Conservation (phyloP, 2,888 invertebrate genomes). For the Hedya salicella region DNA sequence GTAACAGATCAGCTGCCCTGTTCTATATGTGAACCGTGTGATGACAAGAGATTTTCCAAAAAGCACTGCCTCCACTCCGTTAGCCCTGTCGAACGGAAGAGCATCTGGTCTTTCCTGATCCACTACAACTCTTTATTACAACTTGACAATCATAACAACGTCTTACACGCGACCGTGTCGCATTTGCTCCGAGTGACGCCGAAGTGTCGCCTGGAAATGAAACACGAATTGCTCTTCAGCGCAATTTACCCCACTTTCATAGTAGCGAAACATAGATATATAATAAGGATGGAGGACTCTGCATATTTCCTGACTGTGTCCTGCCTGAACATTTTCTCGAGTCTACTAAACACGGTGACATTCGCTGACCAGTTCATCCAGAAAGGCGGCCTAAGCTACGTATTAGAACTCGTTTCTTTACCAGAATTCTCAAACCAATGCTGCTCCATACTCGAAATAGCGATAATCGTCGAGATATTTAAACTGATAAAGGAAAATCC, state of each 20-base stretch:
- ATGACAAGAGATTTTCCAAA: slow-evolving; percentile 59
- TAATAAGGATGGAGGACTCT: slow-evolving; percentile 73
- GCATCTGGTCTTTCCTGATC: slow-evolving; percentile 84
- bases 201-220: slow-evolving; percentile 81
- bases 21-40: slow-evolving; percentile 71
- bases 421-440: slow-evolving; percentile 85
- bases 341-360: slow-evolving; percentile 80
- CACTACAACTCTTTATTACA: slow-evolving; percentile 85
- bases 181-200: slow-evolving; percentile 86
- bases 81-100: slow-evolving; percentile 66
- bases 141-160: slow-evolving; percentile 78
- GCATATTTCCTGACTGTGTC: slow-evolving; percentile 85
- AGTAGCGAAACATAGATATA: slow-evolving; percentile 80
- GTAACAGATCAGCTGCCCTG: slow-evolving; percentile 76
- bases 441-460: slow-evolving; percentile 86
- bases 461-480: slow-evolving; percentile 85
- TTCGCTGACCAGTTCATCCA: slow-evolving; percentile 86
- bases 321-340: slow-evolving; percentile 85
- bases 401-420: slow-evolving; percentile 81
- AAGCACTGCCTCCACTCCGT: slow-evolving; percentile 66
- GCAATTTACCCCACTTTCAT: slow-evolving; percentile 87
- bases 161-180: slow-evolving; percentile 84
- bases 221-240: slow-evolving; percentile 84
- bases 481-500: slow-evolving; percentile 71
- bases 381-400: slow-evolving; percentile 83